phyloP scores from a whole-genome alignment of 2,797 vertebrate genomes.

The Chelonia mydas region DNA sequence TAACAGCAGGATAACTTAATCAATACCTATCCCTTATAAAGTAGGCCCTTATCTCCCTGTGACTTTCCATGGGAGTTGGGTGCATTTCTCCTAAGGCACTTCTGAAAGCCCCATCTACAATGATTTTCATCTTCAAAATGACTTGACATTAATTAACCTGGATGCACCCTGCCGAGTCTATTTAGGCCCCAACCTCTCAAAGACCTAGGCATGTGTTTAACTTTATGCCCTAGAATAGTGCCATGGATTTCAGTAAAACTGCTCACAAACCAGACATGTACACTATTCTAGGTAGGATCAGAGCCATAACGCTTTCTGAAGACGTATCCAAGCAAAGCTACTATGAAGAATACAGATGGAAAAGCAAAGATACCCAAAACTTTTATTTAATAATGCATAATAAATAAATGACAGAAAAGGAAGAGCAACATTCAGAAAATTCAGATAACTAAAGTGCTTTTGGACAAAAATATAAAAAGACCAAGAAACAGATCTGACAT shows the following conservation, averaged over 20 bases:
- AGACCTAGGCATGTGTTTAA: background rate
- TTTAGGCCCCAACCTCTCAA: background rate
- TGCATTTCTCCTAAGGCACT: background rate
- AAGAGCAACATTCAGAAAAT: constrained; percentile 75
- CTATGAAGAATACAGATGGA: background rate
- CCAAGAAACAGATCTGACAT: constrained; percentile 56
- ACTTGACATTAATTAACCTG: background rate
- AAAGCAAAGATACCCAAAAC: constrained; percentile 60
- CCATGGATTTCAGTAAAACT: background rate
- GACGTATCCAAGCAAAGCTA: background rate
- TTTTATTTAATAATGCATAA: constrained; percentile 79
- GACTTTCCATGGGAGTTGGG: background rate
- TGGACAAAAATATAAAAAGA: constrained; percentile 76
- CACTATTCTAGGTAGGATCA: background rate
- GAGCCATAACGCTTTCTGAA: background rate
- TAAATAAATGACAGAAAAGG: constrained; percentile 73
- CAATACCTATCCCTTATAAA: background rate
- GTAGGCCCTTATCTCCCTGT: background rate
- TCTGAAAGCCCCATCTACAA: background rate
- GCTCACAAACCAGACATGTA: background rate
- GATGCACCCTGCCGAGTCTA: background rate
- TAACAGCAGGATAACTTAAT: background rate
- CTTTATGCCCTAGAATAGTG: background rate
- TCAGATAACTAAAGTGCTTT: constrained; percentile 86
- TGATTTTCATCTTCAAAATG: background rate